Evolutionary conservation across 2,113 vertebrate species (phyloP), one percentile per base, ranked within the genome.

Genomic region (Myxocyprinus asiaticus): DNA sequence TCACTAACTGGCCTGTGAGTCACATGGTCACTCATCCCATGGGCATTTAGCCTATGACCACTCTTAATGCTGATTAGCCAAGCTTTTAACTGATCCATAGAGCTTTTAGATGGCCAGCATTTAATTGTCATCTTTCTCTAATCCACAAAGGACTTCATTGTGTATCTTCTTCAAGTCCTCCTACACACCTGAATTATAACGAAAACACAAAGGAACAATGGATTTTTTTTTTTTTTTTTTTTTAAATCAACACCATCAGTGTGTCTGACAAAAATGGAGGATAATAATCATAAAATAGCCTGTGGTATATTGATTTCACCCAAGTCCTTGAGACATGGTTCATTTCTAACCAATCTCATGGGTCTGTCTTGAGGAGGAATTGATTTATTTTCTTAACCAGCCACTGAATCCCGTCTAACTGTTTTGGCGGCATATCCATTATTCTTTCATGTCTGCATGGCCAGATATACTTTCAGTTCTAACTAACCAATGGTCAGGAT

Each of bases 211-310:
- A 33, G 22, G 22, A 33, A 33, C 22, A 33, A 33, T 33, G 22
- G 22, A 33, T 3, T 3, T 33, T 33, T 33, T 33, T 33, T 33
- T 33, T 33, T 33, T 33, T 1, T 5, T 77, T 81, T 76, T 77
- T 82, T 65, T 17, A 48, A 65, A 63, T 61, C 5, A 61, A 58
- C 71, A 43, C 56, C 77, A 67, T 58, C 67, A 53, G 42, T 72
- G 45, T 51, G 64, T 53, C 42, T 51, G 22, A 76, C 2, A 15
- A 55, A 7, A 76, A 64, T 56, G 47, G 12, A 58, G 50, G 47
- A 53, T 62, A 69, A 68, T 74, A 69, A 69, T 80, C 67, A 77
- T 53, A 67, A 65, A 66, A 79, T 14, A 76, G 17, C 56, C 76
- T 15, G 7, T 33, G n/a, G 50, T 74, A 51, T 64, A 63, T 55